Percentiles rank a stretch among this genome's conserved stretches.
Evolutionary conservation across 2,888 invertebrate genomes (phyloP).

Genomic region (Cheilosia scutellata): DNA sequence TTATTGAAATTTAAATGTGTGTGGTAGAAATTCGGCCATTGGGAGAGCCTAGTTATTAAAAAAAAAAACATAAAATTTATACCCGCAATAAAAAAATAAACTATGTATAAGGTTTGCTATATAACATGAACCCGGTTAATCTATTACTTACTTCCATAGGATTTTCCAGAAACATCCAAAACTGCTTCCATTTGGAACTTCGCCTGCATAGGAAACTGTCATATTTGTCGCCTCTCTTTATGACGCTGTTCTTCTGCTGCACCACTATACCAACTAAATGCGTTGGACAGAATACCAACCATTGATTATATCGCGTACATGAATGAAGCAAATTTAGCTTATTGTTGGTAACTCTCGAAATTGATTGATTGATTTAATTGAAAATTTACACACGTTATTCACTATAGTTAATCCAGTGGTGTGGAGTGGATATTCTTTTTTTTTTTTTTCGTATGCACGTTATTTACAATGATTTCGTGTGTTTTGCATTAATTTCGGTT

Average conservation of each 20-base stretch:
- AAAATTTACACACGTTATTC: constrained; percentile 62
- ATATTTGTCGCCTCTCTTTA: constrained; percentile 84
- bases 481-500: constrained; percentile 53
- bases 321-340: constrained; percentile 11
- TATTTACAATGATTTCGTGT: constrained; percentile 42
- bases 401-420: constrained; percentile 28
- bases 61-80: background rate
- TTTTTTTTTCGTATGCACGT: constrained; percentile 44
- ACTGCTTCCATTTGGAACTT: constrained; percentile 96
- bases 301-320: constrained; percentile 30
- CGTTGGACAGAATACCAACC: constrained; percentile 42
- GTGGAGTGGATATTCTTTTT: constrained; percentile 52
- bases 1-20: too few species aligned
- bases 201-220: constrained; percentile 95
- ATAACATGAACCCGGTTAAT: too few species aligned
- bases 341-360: constrained; percentile 43
- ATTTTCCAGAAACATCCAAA: constrained; percentile 97
- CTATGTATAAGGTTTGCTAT: background rate
- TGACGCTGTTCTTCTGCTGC: constrained; percentile 24
- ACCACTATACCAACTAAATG: constrained; percentile 40
- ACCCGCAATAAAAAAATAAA: background rate
- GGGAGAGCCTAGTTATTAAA: background rate
- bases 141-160: constrained; percentile 90
- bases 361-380: constrained; percentile 22
- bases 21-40: too few species aligned